A percentile compares a stretch with the other conserved stretches of the same genome.
Evolutionary conservation across 2,797 vertebrate species (phyloP).

Genomic region (Sphaeramia orbicularis): DNA sequence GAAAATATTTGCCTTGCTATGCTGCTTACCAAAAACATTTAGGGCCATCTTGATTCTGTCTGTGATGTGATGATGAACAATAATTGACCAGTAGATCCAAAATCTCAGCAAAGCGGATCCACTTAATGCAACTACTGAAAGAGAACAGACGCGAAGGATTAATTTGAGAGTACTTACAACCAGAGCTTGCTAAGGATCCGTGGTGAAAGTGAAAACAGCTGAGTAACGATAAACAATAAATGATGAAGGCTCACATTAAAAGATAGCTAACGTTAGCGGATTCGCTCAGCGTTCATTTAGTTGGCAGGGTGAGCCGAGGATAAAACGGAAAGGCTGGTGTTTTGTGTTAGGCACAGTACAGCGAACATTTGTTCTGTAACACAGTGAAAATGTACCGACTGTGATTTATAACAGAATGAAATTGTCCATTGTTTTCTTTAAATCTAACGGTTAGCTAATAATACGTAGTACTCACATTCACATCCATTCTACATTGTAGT

Average conservation of each 20-base stretch:
- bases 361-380: background rate
- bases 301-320: background rate
- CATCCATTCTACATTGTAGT: conserved; percentile 69
- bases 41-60: conserved; percentile 73
- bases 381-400: fast-evolving
- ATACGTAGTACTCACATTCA: conserved; percentile 66
- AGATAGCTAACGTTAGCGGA: conserved; percentile 68
- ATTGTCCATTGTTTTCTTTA: background rate
- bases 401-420: fast-evolving
- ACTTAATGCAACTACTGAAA: conserved; percentile 47
- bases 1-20: background rate
- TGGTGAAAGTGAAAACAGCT: conserved; percentile 8
- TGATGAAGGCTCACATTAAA: conserved; percentile 20
- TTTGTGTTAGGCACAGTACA: background rate
- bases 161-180: fast-evolving
- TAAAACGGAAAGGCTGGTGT: background rate
- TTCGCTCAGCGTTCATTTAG: conserved; percentile 29
- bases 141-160: background rate
- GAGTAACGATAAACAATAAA: conserved; percentile 47
- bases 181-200: fast-evolving
- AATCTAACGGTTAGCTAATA: conserved; percentile 42
- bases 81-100: conserved; percentile 54
- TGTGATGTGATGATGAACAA: conserved; percentile 53
- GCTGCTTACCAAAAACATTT: conserved; percentile 80
- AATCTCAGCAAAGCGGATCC: conserved; percentile 26